Percentiles rank a stretch among this genome's conserved stretches.
Evolutionary conservation across 2,888 invertebrate genomes (phyloP).

Genomic region (Hirtodrosophila duncani): DNA sequence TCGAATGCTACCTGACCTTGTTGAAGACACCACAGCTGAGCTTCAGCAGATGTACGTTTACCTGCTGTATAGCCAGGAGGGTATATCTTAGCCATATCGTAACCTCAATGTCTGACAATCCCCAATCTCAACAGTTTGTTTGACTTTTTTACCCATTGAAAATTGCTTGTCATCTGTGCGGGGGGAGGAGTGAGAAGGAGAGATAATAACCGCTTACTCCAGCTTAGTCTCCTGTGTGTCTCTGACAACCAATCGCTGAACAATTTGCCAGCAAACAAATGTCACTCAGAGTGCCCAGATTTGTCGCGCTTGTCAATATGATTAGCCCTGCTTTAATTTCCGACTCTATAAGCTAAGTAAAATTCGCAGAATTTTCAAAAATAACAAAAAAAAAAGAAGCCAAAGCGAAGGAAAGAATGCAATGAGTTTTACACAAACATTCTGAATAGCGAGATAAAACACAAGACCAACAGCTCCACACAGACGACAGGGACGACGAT

Average conservation of each 20-base stretch:
- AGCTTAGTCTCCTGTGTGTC: not conserved
- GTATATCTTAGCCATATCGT: too few relatives aligned
- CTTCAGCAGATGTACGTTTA: too few relatives aligned
- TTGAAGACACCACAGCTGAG: too few relatives aligned
- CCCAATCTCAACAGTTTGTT: too few relatives aligned
- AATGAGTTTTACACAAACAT: slow-evolving; percentile 34
- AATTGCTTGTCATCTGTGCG: too few relatives aligned
- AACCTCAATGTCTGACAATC: too few relatives aligned
- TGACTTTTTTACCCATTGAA: too few relatives aligned
- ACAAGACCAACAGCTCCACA: slow-evolving; percentile 13
- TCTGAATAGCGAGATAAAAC: slow-evolving; percentile 44
- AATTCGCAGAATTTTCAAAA: slow-evolving; percentile 39
- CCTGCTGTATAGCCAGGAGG: too few relatives aligned
- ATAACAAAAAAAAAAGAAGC: slow-evolving; percentile 2
- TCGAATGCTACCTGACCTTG: too few relatives aligned
- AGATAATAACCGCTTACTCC: too few relatives aligned
- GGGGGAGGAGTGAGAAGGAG: too few relatives aligned
- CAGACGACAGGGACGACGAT: slow-evolving; percentile 13
- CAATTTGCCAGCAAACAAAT: slow-evolving; percentile 29
- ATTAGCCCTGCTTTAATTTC: slow-evolving; percentile 32
- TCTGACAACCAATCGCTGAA: slow-evolving; percentile 43
- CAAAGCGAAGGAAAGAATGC: slow-evolving; percentile 21
- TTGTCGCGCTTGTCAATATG: slow-evolving; percentile 55
- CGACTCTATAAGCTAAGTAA: slow-evolving; percentile 1
- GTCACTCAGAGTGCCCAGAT: slow-evolving; percentile 39